Conservation (phyloP, 2,888 invertebrate genomes). For the Unio delphinus region DNA sequence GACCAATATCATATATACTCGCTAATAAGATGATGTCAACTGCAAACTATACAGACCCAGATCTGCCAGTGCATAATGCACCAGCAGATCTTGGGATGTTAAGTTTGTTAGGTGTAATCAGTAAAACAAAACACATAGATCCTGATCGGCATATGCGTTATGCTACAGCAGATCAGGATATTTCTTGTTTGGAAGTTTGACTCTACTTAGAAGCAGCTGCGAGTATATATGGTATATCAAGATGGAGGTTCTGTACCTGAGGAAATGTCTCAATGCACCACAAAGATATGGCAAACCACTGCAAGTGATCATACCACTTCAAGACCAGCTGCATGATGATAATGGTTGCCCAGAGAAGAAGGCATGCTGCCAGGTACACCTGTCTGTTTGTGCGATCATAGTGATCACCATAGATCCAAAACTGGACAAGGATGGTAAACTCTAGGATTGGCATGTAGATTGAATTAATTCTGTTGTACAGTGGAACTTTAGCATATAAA, state of each 20-base stretch:
- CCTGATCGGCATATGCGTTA: no score
- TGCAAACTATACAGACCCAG: no score
- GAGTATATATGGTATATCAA: neutral
- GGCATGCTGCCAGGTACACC: conserved; percentile 24
- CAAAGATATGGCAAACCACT: conserved; percentile 41
- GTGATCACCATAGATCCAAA: conserved; percentile 34
- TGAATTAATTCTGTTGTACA: conserved; percentile 42
- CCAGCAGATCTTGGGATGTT: no score
- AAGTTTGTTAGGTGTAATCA: no score
- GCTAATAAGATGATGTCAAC: no score
- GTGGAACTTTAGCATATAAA: conserved; percentile 30
- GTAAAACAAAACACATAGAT: no score
- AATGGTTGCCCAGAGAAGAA: conserved; percentile 30
- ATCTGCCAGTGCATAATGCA: no score
- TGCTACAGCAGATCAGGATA: no score
- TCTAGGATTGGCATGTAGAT: conserved; percentile 45
- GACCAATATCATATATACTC: neutral
- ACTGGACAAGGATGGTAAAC: conserved; percentile 39
- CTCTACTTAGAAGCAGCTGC: neutral
- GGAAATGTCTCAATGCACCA: conserved; percentile 51
- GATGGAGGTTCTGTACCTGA: conserved; percentile 28
- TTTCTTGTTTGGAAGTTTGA: no score
- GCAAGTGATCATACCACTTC: conserved; percentile 19
- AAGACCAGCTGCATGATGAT: conserved; percentile 28
- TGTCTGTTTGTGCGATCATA: conserved; percentile 20